Evolutionary conservation across 1,140 invertebrate genomes (phyloP), one percentile per base, ranked within the genome.

Genomic region (Melipona quadrifasciata): DNA sequence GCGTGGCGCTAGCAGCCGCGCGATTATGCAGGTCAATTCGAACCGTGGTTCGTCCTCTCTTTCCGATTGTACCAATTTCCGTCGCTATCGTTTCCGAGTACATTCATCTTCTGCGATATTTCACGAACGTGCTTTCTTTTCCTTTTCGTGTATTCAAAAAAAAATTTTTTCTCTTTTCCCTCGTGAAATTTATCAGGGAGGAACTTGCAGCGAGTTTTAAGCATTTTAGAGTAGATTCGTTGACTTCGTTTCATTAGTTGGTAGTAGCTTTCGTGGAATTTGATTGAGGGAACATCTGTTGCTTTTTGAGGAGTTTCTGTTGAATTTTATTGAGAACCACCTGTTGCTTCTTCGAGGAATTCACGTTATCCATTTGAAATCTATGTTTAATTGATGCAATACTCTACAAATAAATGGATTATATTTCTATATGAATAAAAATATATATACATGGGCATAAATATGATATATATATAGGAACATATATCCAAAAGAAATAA

Each of bases 1-100:
- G 88, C 93, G 91, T 91, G 94, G 94, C 93, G 93, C 89, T 94
- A 93, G 67, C 82, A 84, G 88, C 88, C 89, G 80, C 89, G 81
- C 79, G 81, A 80, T 90, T 80, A 82, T 77, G 75, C 72, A 65
- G 27, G 24, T 58, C 6, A 16, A 76, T 73, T 76, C 65, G 47
- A 71, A 82, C n/a, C 24, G 16, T 17, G 0, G 61, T 19, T 16
- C 16, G 27, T 5, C 12, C 51, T n/a, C 47, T 11, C 12, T 51
- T n/a, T 71, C 47, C n/a, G 24, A 72, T 53, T 27, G 17, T 27
- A n/a, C 24, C 5, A 16, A 71, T 71, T 71, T 71, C 68, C 21
- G 16, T 17, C 58, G 58, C 58, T 61, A 61, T 61, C 58, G 1
- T 12, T 61, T n/a, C 14, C 58, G 12, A n/a, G 11, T 24, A 58